Base-by-base conservation (phyloP, 2,797 vertebrate genomes). In the Xerus rutilus region DNA sequence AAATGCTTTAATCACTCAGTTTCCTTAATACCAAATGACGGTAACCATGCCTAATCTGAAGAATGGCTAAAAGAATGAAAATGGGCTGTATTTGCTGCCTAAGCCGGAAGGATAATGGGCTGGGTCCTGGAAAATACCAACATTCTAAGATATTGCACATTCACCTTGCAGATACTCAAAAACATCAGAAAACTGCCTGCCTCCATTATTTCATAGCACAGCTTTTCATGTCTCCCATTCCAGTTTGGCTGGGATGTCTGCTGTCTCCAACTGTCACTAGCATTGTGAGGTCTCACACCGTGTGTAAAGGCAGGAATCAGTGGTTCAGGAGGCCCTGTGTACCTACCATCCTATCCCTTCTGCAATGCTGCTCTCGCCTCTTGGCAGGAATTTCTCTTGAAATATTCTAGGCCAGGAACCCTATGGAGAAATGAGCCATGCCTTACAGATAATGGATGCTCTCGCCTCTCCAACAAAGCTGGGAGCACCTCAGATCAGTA, bases 331-430 rank as follows among this genome's bases (percentile, higher is more conserved):
- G 32, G 3, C 25, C 30, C 32, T 93, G 43, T 18, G 35, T 23
- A 86, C n/a, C 62, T 47, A 30, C 25, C 13, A 62, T 57, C 23
- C 10, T 3, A 4, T 21, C 3, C 21, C 43, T 95, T 49, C 86
- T 87, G 5, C 9, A 52, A 18, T 17, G 4, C 57, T 72, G n/a
- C 30, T 86, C 54, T 77, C 43, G 52, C 20, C 11, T 89, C 35
- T 5, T 59, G 4, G 69, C 43, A 86, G n/a, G 15, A 82, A 49
- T 81, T 79, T 57, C 77, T 92, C 65, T 87, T 69, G 35, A 82
- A 57, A 94, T 70, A 70, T 52, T 88, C 67, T 57, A 92, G 49
- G 88, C 54, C 77, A 72, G 64, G 76, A 86, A 70, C 15, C 32
- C 76, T 76, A 23, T 18, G 72, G 47, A 85, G 84, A 91, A 81